These are phyloP conservation scores for Myotis findleyi DNA, from an alignment of 2,797 vertebrate species.

Conservation along the genomic window DNA sequence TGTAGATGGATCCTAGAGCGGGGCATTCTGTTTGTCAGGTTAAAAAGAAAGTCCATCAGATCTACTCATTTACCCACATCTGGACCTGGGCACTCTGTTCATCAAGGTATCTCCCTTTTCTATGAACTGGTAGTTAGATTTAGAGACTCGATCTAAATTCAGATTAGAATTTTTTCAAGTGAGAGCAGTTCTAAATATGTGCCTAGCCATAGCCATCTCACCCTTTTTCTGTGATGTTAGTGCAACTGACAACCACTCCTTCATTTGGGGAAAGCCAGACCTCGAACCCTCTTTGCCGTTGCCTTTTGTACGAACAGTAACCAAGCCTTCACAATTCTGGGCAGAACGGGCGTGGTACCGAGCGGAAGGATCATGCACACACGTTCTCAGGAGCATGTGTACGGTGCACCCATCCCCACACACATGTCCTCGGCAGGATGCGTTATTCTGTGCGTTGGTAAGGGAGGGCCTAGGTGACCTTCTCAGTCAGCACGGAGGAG, in stretches of 20 bases:
- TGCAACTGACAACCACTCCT: background rate
- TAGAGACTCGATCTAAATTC: background rate
- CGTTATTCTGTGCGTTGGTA: background rate
- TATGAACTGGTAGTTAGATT: background rate
- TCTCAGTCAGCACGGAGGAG: background rate
- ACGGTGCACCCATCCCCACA: background rate
- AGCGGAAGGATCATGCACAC: background rate
- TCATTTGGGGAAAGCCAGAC: background rate
- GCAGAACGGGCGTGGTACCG: background rate
- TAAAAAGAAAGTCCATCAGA: background rate
- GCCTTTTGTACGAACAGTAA: background rate
- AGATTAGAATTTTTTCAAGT: background rate
- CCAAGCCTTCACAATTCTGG: background rate
- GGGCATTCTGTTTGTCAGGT: background rate
- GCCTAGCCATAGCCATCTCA: background rate
- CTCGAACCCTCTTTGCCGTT: background rate
- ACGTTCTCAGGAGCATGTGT: background rate
- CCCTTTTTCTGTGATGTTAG: background rate
- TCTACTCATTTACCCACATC: background rate
- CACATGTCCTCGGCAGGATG: background rate
- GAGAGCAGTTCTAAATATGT: background rate
- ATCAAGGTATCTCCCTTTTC: background rate
- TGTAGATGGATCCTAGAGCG: accelerated
- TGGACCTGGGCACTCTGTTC: background rate
- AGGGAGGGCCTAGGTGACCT: background rate